Conservation (phyloP, 2,888 invertebrate genomes). For the Ornithoptera priamus region DNA sequence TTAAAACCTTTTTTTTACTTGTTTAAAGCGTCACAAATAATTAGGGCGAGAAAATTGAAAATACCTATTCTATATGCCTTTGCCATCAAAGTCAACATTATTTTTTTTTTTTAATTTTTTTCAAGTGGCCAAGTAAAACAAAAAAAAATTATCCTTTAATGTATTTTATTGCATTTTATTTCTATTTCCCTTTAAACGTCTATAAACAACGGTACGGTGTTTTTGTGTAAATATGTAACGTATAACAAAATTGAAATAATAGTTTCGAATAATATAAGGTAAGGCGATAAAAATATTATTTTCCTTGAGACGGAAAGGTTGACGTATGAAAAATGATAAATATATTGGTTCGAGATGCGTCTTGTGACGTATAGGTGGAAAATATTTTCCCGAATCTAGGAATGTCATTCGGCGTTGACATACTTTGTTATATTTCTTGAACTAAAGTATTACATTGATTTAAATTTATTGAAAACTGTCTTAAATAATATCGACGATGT, state of each 20-base stretch:
- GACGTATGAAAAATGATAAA: constrained; percentile 14
- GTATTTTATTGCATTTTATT: too few species aligned
- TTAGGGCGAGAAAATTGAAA: too few species aligned
- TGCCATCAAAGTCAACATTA: too few species aligned
- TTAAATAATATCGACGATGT: neutral
- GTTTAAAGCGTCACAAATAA: too few species aligned
- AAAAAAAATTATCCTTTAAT: too few species aligned
- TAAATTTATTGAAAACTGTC: neutral
- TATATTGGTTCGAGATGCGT: constrained; percentile 17
- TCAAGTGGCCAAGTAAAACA: too few species aligned
- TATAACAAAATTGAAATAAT: neutral
- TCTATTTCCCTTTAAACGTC: too few species aligned
- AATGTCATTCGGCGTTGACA: neutral
- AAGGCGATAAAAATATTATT: constrained; percentile 11
- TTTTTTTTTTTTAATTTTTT: too few species aligned
- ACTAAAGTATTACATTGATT: neutral
- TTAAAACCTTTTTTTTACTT: too few species aligned
- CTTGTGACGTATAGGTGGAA: constrained; percentile 12
- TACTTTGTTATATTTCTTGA: neutral
- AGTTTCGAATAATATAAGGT: constrained; percentile 4
- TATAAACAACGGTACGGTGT: too few species aligned
- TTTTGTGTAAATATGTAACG: neutral
- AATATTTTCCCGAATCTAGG: constrained; percentile 4
- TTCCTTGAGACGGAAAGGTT: constrained; percentile 5
- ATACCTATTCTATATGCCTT: too few species aligned